Base-by-base conservation (phyloP, 2,113 vertebrate genomes). In the Oryzias javanicus region DNA sequence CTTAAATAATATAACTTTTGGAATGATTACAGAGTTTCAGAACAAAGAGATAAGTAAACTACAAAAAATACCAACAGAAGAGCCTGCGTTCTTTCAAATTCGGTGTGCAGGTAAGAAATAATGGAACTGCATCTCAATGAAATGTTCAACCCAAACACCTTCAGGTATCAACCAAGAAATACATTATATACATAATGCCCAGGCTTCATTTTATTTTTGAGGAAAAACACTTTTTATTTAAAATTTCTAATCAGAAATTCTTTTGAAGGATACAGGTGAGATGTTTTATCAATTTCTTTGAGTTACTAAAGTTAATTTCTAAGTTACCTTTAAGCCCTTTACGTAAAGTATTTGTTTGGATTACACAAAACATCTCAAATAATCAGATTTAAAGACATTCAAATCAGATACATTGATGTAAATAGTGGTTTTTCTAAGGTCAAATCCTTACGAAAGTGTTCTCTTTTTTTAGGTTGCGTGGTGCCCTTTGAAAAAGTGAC, bases 31-130 rank as follows among this genome's bases (percentile, higher is more conserved):
- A 67, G 88, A 82, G 55, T 49, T 81, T 5, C 56, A 84, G 42
- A 50, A 66, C 4, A 13, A 16, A 56, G 68, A 83, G 52, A 83
- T 76, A 44, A 55, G 48, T 18, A 35, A 40, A 2, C 44, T 50
- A n/a, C 29, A 41, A 29, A 27, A 70, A 47, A 60, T 56, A 17
- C 58, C 57, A 55, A 29, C 18, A 3, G 49, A 62, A 24, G 27
- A 70, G 60, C 42, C 17, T 5, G 54, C 71, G 24, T 27, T 14
- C 14, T 53, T 40, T 64, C 42, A 48, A 46, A 50, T 47, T 42
- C 77, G 88, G 2, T 91, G 90, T 67, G 74, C 73, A 82, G 87
- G 90, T 89, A 66, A 16, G 56, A 51, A 7, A 47, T 15, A 5
- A 13, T 20, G 25, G 53, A 16, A 3, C 20, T 49, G n/a, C 6